Evolutionary conservation across 2,888 invertebrate species (phyloP), one percentile per base, ranked within the genome.

Genomic region (Himalopsyche tibetana): DNA sequence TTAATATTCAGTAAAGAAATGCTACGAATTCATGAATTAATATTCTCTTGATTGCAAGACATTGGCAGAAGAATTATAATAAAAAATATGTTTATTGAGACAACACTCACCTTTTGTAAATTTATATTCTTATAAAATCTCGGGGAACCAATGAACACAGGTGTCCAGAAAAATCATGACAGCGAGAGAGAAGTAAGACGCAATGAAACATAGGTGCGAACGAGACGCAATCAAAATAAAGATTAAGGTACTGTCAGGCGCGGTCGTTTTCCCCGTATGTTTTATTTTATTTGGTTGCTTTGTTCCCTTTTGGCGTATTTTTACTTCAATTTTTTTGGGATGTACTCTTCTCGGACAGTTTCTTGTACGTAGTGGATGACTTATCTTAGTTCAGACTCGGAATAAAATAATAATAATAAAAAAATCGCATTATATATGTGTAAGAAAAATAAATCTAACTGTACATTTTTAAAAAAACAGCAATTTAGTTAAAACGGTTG

Each of bases 191-290:
- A 86, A 51, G 56, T 15, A 45, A 55, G 28, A 17, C 40, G 28
- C 36, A 8, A 28, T 17, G 11, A 11, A 38, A 45, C 36, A 28
- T 12, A 38, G 40, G 84, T 45, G 83, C 51, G 82, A 87, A 55
- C 80, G 87, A 85, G 86, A 88, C 83, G 84, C 82, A 56, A 87
- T 83, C 86, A 88, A 87, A 88, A 88, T 86, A 88, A 88, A 87
- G 84, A 86, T 88, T 88, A 87, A 87, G 84, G 84, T 83, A 85
- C 87, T 84, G 87, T 84, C 85, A 63, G 84, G 19, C 19, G 19
- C n/a, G n/a, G 28, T 19, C 63, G 6, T 63, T 63, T 63, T 63
- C 63, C 63, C 19, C 63, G 11, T 63, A 28, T 19, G 63, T 63
- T 63, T 63, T 63, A 19, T 63, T 19, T 63, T 19, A 4, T 56